Evolutionary conservation across 2,113 vertebrate species (phyloP).

Genomic region (Fulmarus glacialis): DNA sequence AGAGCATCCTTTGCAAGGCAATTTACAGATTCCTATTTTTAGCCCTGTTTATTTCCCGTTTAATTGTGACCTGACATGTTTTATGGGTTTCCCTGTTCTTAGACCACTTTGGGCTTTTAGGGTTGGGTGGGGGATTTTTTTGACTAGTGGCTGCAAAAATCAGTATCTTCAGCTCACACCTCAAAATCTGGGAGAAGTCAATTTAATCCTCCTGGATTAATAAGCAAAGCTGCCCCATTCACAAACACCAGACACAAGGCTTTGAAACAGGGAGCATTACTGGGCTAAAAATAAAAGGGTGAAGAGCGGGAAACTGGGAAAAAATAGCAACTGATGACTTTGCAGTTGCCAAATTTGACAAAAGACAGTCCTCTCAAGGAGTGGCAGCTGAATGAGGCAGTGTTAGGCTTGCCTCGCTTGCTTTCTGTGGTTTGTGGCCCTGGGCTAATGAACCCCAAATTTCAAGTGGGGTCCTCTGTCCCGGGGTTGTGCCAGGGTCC

Average conservation of each 20-base stretch:
- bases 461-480: not conserved
- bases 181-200: not conserved
- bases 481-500: not conserved
- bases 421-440: not conserved
- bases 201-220: not conserved
- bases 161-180: not conserved
- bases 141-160: not conserved
- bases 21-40: not conserved
- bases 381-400: not conserved
- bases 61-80: not conserved
- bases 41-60: not conserved
- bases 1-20: not conserved
- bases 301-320: not conserved
- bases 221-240: not conserved
- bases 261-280: not conserved
- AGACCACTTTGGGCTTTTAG: not conserved
- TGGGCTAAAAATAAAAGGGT: not conserved
- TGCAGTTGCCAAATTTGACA: not conserved
- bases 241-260: not conserved
- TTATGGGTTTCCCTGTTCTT: not conserved
- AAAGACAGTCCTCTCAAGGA: not conserved
- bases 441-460: not conserved
- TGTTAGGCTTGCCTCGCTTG: fast-evolving
- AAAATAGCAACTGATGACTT: not conserved
- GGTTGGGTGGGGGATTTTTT: not conserved